These are phyloP conservation scores for Natrix natrix DNA, from an alignment of 2,797 vertebrate genomes.

Conservation along the genomic window DNA sequence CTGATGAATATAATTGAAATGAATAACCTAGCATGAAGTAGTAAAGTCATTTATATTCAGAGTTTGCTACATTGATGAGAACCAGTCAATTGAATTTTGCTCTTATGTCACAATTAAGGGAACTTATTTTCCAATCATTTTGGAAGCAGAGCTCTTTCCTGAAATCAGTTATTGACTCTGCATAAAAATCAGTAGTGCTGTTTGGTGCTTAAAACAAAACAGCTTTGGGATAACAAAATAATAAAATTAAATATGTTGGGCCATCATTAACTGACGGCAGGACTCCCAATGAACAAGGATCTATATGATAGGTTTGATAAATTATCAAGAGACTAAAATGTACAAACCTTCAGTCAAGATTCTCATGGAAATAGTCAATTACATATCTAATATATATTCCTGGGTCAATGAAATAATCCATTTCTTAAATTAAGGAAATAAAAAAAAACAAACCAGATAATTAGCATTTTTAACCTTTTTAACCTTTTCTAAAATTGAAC, in stretches of 20 bases:
- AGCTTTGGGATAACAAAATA: background rate
- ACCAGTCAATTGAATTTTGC: background rate
- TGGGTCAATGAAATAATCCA: background rate
- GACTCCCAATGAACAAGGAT: background rate
- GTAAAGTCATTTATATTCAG: constrained; percentile 8
- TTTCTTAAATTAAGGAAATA: background rate
- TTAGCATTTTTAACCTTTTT: background rate
- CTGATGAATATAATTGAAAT: constrained; percentile 14
- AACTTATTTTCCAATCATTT: background rate
- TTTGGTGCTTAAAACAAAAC: background rate
- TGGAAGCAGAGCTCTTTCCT: background rate
- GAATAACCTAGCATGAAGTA: background rate
- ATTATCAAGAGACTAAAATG: constrained; percentile 6
- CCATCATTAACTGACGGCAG: background rate
- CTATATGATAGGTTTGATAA: background rate
- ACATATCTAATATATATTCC: background rate
- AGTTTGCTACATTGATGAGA: background rate
- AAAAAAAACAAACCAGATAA: background rate
- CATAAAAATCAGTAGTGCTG: constrained; percentile 15
- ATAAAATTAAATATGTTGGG: background rate
- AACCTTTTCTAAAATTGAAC: background rate
- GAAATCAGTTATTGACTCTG: background rate
- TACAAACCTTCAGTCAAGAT: constrained; percentile 18
- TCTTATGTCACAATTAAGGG: constrained; percentile 12
- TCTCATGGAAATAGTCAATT: background rate